Percentiles rank a stretch among this genome's conserved stretches.
These are phyloP conservation scores for Unio pictorum DNA, from an alignment of 2,888 invertebrate genomes.

Conservation along the genomic window DNA sequence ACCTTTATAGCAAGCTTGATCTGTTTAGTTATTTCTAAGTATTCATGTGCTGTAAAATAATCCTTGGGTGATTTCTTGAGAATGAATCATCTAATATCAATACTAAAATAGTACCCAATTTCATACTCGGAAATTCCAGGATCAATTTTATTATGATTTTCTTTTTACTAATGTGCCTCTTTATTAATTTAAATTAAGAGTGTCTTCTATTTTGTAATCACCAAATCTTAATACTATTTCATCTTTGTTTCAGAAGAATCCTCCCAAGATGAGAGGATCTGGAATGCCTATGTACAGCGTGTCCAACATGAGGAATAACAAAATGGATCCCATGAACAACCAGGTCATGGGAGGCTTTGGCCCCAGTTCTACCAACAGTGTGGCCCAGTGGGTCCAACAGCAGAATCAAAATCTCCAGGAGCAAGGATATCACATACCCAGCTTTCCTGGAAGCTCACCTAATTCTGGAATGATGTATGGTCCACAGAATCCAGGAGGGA, in stretches of 20 bases:
- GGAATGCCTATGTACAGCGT: slow-evolving; percentile 36
- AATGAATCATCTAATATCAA: too few species aligned
- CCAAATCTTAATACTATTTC: slow-evolving; percentile 1
- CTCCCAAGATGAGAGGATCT: slow-evolving; percentile 79
- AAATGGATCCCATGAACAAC: slow-evolving; percentile 33
- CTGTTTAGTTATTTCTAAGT: too few species aligned
- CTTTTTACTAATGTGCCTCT: too few species aligned
- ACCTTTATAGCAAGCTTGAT: too few species aligned
- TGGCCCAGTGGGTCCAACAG: slow-evolving; percentile 68
- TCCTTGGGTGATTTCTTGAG: too few species aligned
- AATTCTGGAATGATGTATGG: slow-evolving; percentile 42
- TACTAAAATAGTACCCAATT: too few species aligned
- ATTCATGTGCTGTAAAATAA: too few species aligned
- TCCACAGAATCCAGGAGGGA: slow-evolving; percentile 30
- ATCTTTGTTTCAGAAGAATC: slow-evolving; percentile 82
- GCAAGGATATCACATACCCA: slow-evolving; percentile 36
- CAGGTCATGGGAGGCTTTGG: slow-evolving; percentile 37
- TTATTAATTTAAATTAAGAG: too few species aligned
- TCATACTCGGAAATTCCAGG: too few species aligned
- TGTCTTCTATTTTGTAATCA: too few species aligned
- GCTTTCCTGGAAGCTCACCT: slow-evolving; percentile 10
- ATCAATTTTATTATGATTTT: too few species aligned
- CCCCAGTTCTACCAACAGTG: slow-evolving; percentile 52
- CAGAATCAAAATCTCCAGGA: slow-evolving; percentile 65
- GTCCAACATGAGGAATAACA: slow-evolving; percentile 34